Percentiles rank a stretch among this genome's conserved stretches.
These are phyloP conservation scores for Lepus oiostolus DNA, from an alignment of 2,797 vertebrate species.

Conservation along the genomic window DNA sequence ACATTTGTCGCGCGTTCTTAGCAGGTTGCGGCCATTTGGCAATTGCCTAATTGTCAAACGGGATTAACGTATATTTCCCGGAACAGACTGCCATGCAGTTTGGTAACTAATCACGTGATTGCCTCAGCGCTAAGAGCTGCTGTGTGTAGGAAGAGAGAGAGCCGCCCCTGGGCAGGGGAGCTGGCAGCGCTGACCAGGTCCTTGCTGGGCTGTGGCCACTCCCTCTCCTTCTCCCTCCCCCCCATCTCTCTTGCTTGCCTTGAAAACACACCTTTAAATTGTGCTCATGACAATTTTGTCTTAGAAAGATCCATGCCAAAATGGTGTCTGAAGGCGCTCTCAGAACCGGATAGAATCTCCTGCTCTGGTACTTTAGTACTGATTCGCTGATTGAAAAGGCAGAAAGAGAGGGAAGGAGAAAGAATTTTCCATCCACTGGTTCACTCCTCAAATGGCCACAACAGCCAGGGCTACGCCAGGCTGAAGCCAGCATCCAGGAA, in stretches of 20 bases:
- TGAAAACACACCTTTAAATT: not conserved
- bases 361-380: not conserved
- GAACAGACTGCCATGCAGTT: conserved; percentile 76
- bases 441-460: no score
- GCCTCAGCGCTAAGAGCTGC: not conserved
- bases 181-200: not conserved
- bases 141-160: not conserved
- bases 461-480: no score
- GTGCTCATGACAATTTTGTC: not conserved
- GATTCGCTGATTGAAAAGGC: no score
- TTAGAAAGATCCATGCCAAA: not conserved
- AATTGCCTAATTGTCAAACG: conserved; percentile 27
- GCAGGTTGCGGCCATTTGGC: conserved; percentile 54
- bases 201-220: not conserved
- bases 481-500: no score
- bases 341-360: not conserved
- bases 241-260: not conserved
- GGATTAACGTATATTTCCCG: conserved; percentile 27
- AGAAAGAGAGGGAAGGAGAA: no score
- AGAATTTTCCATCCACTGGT: no score
- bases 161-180: not conserved
- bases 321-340: not conserved
- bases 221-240: not conserved
- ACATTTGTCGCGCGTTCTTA: not conserved
- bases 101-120: conserved; percentile 33